Evolutionary conservation across 2,888 invertebrate species (phyloP).

Genomic region (Cataglyphis cursor): DNA sequence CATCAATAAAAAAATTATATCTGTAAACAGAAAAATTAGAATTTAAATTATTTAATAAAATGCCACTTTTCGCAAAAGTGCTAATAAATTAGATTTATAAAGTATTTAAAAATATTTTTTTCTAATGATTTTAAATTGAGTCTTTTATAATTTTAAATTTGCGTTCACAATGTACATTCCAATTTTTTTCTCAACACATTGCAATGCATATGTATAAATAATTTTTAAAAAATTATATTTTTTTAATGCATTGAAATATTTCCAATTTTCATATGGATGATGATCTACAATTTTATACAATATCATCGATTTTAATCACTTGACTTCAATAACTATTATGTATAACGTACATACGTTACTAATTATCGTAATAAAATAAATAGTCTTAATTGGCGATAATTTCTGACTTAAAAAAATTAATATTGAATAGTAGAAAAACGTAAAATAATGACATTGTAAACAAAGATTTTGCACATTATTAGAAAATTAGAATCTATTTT

Average conservation of each 20-base stretch:
- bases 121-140: not conserved
- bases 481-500: too few relatives aligned
- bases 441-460: not conserved
- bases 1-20: not conserved
- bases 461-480: not conserved
- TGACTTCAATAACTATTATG: not conserved
- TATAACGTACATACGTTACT: not conserved
- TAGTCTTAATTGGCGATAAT: not conserved
- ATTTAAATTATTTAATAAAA: not conserved
- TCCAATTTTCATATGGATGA: not conserved
- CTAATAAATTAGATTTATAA: not conserved
- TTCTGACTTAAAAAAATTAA: not conserved
- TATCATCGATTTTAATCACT: too few relatives aligned
- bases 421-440: not conserved
- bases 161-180: not conserved
- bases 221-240: not conserved
- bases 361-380: not conserved
- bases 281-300: not conserved
- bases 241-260: not conserved
- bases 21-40: not conserved
- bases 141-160: not conserved
- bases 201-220: too few relatives aligned
- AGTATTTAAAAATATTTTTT: not conserved
- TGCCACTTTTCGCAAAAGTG: not conserved
- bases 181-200: not conserved